These are phyloP conservation scores for Carcina quercana DNA, from an alignment of 2,888 invertebrate genomes.

Conservation along the genomic window DNA sequence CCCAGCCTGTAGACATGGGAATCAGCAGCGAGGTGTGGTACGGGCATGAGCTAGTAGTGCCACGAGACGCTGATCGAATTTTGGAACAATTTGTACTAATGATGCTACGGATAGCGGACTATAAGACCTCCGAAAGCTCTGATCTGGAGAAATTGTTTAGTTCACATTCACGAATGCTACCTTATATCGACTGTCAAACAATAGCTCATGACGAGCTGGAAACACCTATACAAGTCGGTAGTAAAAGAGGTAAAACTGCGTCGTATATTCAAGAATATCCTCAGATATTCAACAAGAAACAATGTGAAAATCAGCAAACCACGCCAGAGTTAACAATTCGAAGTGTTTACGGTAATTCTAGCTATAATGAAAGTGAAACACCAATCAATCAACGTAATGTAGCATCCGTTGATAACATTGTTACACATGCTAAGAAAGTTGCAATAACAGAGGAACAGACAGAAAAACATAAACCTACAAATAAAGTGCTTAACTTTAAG, in stretches of 20 bases:
- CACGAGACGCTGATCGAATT: slow-evolving; percentile 55
- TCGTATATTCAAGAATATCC: slow-evolving; percentile 57
- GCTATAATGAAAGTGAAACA: too few species aligned
- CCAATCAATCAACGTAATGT: too few species aligned
- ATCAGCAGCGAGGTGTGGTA: slow-evolving; percentile 53
- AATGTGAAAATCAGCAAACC: slow-evolving; percentile 27
- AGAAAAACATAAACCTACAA: too few species aligned
- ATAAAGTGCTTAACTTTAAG: too few species aligned
- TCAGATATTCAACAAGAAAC: slow-evolving; percentile 55
- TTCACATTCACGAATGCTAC: slow-evolving; percentile 12
- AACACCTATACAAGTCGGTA: slow-evolving; percentile 41
- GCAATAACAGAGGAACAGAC: too few species aligned
- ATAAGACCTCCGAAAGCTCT: slow-evolving; percentile 31
- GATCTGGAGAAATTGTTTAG: slow-evolving; percentile 21
- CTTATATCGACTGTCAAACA: slow-evolving; percentile 17
- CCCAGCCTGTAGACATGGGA: slow-evolving; percentile 32
- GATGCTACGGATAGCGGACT: slow-evolving; percentile 50
- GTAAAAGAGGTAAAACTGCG: slow-evolving; percentile 37
- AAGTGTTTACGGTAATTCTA: too few species aligned
- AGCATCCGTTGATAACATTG: too few species aligned
- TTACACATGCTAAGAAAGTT: too few species aligned
- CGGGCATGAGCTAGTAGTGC: slow-evolving; percentile 44
- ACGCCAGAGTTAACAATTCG: too few species aligned
- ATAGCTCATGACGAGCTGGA: slow-evolving; percentile 33
- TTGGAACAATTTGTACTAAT: slow-evolving; percentile 59